Evolutionary conservation across 2,113 vertebrate species (phyloP).

Genomic region (Kryptolebias marmoratus): DNA sequence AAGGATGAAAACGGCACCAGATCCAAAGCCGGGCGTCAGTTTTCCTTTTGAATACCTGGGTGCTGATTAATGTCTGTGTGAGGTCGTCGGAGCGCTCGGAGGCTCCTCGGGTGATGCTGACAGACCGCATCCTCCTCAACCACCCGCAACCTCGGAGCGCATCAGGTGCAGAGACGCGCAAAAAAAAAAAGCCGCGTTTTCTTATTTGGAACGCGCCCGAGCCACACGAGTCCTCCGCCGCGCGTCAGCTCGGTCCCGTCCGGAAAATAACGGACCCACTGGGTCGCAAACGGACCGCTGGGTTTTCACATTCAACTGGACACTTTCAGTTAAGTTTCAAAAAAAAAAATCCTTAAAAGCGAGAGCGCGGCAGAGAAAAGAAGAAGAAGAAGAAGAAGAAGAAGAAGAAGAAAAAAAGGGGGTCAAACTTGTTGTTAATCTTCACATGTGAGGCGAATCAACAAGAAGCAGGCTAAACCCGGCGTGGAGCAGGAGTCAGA

Average conservation of each 20-base stretch:
- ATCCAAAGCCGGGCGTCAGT: neutral
- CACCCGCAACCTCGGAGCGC: conserved; percentile 66
- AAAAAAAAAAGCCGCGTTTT: conserved; percentile 22
- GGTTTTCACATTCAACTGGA: neutral
- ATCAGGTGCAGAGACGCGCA: conserved; percentile 70
- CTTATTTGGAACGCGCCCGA: neutral
- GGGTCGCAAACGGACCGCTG: conserved; percentile 20
- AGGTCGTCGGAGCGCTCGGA: conserved; percentile 28
- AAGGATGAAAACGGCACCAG: neutral
- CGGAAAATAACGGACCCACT: conserved; percentile 23
- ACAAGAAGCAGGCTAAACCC: conserved; percentile 1
- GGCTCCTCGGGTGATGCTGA: conserved; percentile 52
- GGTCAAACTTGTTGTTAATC: conserved; percentile 36
- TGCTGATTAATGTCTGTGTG: conserved; percentile 4
- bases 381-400: neutral
- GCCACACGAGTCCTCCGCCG: too few species aligned
- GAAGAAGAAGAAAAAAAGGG: neutral
- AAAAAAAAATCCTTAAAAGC: neutral
- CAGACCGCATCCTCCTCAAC: conserved; percentile 56
- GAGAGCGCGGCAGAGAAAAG: neutral
- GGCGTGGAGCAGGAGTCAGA: neutral
- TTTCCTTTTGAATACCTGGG: neutral
- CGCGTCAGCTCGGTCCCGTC: neutral
- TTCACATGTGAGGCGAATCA: neutral
- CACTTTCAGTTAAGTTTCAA: neutral